A percentile compares a stretch with the other conserved stretches of the same genome.
Conservation (phyloP, 2,888 invertebrate species). For the Pogonocherus hispidulus region DNA sequence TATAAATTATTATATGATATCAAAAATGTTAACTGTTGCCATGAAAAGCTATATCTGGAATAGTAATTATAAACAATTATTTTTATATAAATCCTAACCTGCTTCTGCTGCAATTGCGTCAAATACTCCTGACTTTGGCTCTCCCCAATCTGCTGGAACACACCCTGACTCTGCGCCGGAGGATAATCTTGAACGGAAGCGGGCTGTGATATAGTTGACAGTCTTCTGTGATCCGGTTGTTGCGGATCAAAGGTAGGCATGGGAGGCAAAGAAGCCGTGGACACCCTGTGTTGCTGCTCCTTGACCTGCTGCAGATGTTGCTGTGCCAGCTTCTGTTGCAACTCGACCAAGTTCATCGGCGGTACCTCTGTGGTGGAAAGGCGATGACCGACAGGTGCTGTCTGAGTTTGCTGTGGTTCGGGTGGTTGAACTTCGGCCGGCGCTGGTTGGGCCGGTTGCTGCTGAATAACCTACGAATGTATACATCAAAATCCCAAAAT, state of each 20-base stretch:
- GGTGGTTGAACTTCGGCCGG: slow-evolving; percentile 33
- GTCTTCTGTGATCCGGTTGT: slow-evolving; percentile 57
- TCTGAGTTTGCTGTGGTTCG: slow-evolving; percentile 49
- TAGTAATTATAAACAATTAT: too few relatives aligned
- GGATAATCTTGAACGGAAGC: slow-evolving; percentile 58
- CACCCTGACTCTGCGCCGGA: slow-evolving; percentile 49
- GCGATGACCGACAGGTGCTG: slow-evolving; percentile 47
- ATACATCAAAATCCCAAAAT: neutral
- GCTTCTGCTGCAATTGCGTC: slow-evolving; percentile 40
- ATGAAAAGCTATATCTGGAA: too few relatives aligned
- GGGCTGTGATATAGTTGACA: slow-evolving; percentile 64
- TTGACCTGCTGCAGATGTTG: slow-evolving; percentile 57
- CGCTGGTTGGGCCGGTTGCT: slow-evolving; percentile 48
- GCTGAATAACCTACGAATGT: slow-evolving; percentile 34
- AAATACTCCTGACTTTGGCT: slow-evolving; percentile 47
- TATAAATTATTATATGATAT: too few relatives aligned
- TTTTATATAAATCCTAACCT: slow-evolving; percentile 19
- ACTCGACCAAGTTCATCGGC: slow-evolving; percentile 63
- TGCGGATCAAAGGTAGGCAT: slow-evolving; percentile 59
- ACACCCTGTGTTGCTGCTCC: slow-evolving; percentile 50
- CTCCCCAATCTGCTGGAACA: slow-evolving; percentile 53
- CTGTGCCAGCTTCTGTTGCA: slow-evolving; percentile 64
- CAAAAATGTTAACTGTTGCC: too few relatives aligned
- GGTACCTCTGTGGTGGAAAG: slow-evolving; percentile 57
- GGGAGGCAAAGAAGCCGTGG: slow-evolving; percentile 63